Base-by-base conservation (phyloP, 2,888 invertebrate genomes). In the Melipona beecheii region DNA sequence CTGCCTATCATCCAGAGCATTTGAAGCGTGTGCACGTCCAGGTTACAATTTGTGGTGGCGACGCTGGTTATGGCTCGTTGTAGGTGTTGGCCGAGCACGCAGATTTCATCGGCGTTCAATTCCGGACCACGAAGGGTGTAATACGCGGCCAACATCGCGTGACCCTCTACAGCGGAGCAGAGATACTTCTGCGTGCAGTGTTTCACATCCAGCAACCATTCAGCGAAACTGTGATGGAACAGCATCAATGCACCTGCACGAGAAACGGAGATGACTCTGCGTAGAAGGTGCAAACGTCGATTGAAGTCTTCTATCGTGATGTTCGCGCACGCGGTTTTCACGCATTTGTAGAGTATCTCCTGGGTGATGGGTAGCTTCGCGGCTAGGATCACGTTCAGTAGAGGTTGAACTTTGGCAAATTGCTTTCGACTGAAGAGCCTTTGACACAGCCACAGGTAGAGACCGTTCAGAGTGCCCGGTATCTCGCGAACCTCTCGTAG, bases 131-230 rank as follows among this genome's bases (percentile, higher is more conserved):
- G 96, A 70, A 97, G 95, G 72, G 97, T 96, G 95, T 98, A 97
- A 92, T 97, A 97, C 96, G 98, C 97, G 31, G 98, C 97, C 62
- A 98, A 95, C 94, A 98, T 97, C 17, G 97, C 97, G 94, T 99
- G 99, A 0, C 99, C 99, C 90, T 98, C 98, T 73, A 96, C 95
- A 15, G 97, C 97, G 88, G 97, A 97, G 94, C 98, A 99, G 86
- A 99, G 95, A 94, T 98, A 99, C 90, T 98, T 97, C 90, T 98
- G 97, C 2, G 99, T 99, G 94, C 99, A 99, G 93, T 99, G 99
- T 94, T 99, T 99, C n/a, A 99, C 99, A 94, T 99, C 99, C 75
- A 98, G 95, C 88, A 99, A 95, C 99, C 99, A 99, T 93, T 98
- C 97, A 43, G 98, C 97, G 94, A 99, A 99, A 83, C 98, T 98